Evolutionary conservation across 2,113 vertebrate genomes (phyloP).

Genomic region (Ochotona curzoniae): DNA sequence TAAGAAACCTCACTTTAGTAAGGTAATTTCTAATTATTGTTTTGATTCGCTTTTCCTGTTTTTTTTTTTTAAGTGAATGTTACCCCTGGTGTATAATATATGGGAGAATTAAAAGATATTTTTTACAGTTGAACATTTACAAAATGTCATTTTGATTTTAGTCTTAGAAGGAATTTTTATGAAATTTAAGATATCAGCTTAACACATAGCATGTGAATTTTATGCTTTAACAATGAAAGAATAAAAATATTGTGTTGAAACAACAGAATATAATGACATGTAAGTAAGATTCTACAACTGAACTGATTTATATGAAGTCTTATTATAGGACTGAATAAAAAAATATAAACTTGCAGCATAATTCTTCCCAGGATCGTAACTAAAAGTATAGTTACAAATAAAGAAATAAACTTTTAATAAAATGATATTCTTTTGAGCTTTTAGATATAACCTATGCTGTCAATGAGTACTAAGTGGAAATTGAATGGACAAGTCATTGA

Average conservation of each 20-base stretch:
- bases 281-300: neutral
- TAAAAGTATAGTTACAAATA: neutral
- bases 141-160: conserved; percentile 1
- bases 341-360: neutral
- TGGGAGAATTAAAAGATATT: neutral
- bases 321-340: neutral
- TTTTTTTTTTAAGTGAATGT: neutral
- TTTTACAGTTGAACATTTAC: neutral
- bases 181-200: neutral
- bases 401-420: neutral
- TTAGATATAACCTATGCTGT: neutral
- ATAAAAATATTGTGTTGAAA: neutral
- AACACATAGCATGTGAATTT: neutral
- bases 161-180: neutral
- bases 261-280: neutral
- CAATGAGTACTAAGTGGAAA: neutral
- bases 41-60: neutral
- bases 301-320: neutral
- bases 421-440: neutral
- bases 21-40: neutral
- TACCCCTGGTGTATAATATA: neutral
- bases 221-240: neutral
- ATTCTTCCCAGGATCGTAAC: neutral
- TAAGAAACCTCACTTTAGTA: neutral
- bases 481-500: neutral